Evolutionary conservation across 2,797 vertebrate species (phyloP).

Genomic region (Etheostoma perlongum): DNA sequence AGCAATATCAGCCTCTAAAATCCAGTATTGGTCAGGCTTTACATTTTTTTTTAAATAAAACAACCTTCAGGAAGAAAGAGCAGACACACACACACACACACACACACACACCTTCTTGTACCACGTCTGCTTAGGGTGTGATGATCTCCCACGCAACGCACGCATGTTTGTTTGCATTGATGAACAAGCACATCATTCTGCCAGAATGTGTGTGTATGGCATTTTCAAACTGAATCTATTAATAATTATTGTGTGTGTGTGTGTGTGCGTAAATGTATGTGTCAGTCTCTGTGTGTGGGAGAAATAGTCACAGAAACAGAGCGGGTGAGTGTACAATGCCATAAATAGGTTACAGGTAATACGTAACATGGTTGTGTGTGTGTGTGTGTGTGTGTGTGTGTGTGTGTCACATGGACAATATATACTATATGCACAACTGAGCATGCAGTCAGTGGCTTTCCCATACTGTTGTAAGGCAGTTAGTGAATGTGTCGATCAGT

Average conservation of each 20-base stretch:
- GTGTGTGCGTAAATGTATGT: conserved; percentile 31
- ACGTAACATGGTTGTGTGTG: not conserved
- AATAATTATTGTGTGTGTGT: conserved; percentile 19
- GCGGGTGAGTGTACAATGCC: conserved; percentile 52
- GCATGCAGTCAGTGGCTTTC: conserved; percentile 28
- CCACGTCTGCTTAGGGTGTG: conserved; percentile 10
- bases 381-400: conserved; percentile 27
- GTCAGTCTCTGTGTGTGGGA: conserved; percentile 50
- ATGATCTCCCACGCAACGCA: conserved; percentile 52
- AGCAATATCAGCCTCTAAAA: no score
- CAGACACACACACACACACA: conserved; percentile 20
- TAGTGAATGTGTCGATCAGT: conserved; percentile 14
- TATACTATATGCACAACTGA: conserved; percentile 47
- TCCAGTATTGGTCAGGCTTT: fast-evolving
- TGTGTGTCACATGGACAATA: conserved; percentile 12
- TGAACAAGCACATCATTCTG: conserved; percentile 52
- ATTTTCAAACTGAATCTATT: conserved; percentile 30
- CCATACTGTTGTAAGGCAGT: conserved; percentile 13
- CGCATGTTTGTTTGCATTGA: conserved; percentile 36
- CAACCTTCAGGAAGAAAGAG: not conserved
- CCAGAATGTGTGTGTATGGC: conserved; percentile 8
- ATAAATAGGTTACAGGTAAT: conserved; percentile 67
- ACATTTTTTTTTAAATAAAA: not conserved
- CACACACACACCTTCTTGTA: conserved; percentile 8
- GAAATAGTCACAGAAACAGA: conserved; percentile 34